phyloP scores from a whole-genome alignment of 2,113 vertebrate species.

The Colius striatus region DNA sequence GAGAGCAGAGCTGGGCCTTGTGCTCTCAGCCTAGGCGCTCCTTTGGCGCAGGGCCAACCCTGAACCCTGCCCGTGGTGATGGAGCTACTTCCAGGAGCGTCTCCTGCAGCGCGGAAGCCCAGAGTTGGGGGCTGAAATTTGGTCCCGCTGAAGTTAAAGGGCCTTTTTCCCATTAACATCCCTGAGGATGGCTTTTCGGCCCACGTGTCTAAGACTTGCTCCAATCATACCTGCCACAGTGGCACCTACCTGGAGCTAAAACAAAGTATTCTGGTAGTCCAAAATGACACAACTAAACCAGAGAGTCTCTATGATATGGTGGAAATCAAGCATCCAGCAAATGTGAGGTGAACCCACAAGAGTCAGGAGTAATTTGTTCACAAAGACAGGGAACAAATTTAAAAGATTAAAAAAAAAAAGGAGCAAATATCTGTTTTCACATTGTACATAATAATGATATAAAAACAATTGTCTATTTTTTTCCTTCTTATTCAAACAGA shows the following conservation, averaged over 20 bases:
- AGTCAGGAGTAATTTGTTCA: constrained; percentile 84
- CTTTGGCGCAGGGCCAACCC: accelerated
- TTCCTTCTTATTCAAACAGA: constrained; percentile 85
- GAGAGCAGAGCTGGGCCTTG: background rate
- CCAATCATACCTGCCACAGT: constrained; percentile 40
- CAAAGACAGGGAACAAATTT: constrained; percentile 84
- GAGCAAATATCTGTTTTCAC: constrained; percentile 82
- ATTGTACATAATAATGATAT: constrained; percentile 85
- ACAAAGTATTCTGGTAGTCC: constrained; percentile 89
- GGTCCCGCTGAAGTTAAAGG: background rate
- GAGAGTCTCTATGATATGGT: constrained; percentile 70
- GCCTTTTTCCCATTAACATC: background rate
- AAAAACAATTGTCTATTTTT: constrained; percentile 83
- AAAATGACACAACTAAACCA: constrained; percentile 78
- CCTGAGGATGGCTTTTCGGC: background rate
- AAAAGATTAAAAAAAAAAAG: constrained; percentile 65
- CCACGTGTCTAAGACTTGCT: background rate
- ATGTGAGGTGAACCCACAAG: constrained; percentile 80
- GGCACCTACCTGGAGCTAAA: constrained; percentile 90
- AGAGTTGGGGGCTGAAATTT: accelerated
- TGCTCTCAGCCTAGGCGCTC: background rate
- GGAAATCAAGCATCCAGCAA: constrained; percentile 82
- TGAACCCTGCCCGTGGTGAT: background rate
- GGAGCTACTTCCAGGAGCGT: background rate
- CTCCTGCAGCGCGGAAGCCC: background rate